Evolutionary conservation across 2,797 vertebrate genomes (phyloP).

Genomic region (Catamblyrhynchus diadema): DNA sequence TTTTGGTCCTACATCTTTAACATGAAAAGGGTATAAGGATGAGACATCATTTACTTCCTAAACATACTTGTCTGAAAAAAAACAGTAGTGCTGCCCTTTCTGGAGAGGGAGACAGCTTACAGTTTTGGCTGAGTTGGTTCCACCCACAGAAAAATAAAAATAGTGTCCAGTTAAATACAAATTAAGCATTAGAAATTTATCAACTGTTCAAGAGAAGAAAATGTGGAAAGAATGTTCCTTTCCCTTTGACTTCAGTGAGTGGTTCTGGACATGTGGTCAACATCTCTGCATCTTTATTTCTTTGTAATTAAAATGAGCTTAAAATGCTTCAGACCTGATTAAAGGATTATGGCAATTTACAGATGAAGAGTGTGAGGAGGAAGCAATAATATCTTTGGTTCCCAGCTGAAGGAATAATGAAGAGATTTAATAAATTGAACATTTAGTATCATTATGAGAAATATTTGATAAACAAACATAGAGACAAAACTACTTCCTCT

Average conservation of each 20-base stretch:
- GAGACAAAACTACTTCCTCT: not conserved
- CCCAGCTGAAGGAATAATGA: not conserved
- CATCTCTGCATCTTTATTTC: not conserved
- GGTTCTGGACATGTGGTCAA: not conserved
- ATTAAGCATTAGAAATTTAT: conserved; percentile 3
- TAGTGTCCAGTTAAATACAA: not conserved
- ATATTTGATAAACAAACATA: not conserved
- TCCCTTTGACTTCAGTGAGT: not conserved
- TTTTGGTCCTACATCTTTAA: not conserved
- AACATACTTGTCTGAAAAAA: not conserved
- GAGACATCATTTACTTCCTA: not conserved
- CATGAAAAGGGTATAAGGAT: not conserved
- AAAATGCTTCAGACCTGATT: not conserved
- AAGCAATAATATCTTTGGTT: not conserved
- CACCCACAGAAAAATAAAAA: conserved; percentile 10
- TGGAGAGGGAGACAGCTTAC: not conserved
- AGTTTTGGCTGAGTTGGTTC: conserved; percentile 25
- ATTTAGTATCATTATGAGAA: not conserved
- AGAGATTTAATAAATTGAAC: not conserved
- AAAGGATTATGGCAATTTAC: not conserved
- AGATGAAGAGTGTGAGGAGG: not conserved
- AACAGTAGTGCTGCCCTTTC: not conserved
- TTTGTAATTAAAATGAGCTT: not conserved
- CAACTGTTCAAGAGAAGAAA: not conserved
- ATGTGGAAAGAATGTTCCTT: not conserved